Conservation (phyloP, 2,888 invertebrate genomes). For the Dyspetes luteomarginatus region DNA sequence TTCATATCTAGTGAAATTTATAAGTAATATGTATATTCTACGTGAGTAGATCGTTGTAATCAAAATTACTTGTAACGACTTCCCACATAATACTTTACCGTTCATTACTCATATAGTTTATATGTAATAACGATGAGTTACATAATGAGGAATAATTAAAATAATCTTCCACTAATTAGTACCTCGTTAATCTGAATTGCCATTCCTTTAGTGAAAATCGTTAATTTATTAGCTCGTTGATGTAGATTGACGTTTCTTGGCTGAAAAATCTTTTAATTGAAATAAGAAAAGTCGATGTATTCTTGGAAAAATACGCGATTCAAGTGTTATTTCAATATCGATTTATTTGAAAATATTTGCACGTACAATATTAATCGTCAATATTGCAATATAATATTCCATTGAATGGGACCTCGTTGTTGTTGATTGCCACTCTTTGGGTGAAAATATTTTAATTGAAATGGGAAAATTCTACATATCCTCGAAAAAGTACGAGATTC, state of each 20-base stretch:
- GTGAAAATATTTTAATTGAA: neutral
- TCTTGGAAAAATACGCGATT: too few species aligned
- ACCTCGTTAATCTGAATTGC: constrained; percentile 7
- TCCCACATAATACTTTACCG: constrained; percentile 12
- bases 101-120: constrained; percentile 8
- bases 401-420: constrained; percentile 8
- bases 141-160: constrained; percentile 10
- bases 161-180: constrained; percentile 4
- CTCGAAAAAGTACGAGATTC: constrained; percentile 9
- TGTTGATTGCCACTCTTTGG: neutral
- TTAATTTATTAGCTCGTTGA: too few species aligned
- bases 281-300: too few species aligned
- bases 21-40: constrained; percentile 50
- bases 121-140: constrained; percentile 2
- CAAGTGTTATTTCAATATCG: too few species aligned
- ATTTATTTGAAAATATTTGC: too few species aligned
- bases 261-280: too few species aligned
- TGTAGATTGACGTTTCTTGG: too few species aligned
- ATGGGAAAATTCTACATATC: neutral
- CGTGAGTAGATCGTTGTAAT: constrained; percentile 52
- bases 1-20: constrained; percentile 26
- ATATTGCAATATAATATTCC: too few species aligned
- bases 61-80: constrained; percentile 46
- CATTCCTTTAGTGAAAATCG: neutral
- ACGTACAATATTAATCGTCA: too few species aligned